Percentiles rank a stretch among this genome's conserved stretches.
Conservation (phyloP, 2,113 vertebrate species). For the Heliornis fulica region DNA sequence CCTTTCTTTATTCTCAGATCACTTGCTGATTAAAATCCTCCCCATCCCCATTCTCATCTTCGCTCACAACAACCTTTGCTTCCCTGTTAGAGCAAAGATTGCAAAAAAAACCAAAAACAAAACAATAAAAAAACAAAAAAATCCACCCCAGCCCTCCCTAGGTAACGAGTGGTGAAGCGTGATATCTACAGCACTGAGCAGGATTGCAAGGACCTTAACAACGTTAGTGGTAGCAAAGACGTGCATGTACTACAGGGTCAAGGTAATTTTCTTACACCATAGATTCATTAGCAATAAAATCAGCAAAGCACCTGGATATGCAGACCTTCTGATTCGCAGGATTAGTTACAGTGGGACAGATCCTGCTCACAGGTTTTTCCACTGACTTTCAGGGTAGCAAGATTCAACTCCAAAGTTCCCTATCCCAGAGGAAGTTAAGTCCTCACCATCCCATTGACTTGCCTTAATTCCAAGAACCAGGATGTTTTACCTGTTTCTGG, state of each 20-base stretch:
- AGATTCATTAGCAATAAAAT: neutral
- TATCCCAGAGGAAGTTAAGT: neutral
- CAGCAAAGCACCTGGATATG: neutral
- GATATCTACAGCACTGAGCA: neutral
- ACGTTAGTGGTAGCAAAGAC: neutral
- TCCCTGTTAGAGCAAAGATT: slow-evolving; percentile 53
- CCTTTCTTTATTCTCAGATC: slow-evolving; percentile 71
- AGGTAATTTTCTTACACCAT: slow-evolving; percentile 4
- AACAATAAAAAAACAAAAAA: too few species aligned
- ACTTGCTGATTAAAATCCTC: slow-evolving; percentile 34
- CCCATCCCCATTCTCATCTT: slow-evolving; percentile 3
- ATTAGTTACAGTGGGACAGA: neutral
- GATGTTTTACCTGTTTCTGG: neutral
- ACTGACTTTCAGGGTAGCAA: neutral
- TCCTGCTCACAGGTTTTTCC: neutral
- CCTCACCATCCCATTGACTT: neutral
- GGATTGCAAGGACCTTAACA: neutral
- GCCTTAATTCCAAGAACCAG: neutral
- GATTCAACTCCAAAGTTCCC: neutral
- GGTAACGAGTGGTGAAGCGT: neutral
- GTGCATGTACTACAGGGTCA: neutral
- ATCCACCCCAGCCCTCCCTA: neutral
- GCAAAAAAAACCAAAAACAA: slow-evolving; percentile 14
- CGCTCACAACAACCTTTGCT: slow-evolving; percentile 38
- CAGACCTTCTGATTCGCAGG: neutral